Conservation (phyloP, 2,888 invertebrate genomes). For the Agapostemon virescens region DNA sequence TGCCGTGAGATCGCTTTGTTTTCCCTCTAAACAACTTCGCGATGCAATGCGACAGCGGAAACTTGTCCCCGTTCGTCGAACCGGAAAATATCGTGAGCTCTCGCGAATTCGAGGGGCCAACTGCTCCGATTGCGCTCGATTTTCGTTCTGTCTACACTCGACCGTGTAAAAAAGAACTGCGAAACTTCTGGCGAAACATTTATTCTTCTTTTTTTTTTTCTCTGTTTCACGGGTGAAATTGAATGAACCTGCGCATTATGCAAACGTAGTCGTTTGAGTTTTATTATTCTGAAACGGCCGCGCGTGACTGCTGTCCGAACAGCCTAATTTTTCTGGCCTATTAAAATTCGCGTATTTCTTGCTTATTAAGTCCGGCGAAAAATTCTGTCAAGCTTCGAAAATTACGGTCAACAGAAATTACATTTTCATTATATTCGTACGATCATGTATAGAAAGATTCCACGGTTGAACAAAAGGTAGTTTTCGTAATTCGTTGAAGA, state of each 20-base stretch:
- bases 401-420: background rate
- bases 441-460: no score
- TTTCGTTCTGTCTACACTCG: background rate
- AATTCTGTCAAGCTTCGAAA: background rate
- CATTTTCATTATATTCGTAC: background rate
- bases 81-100: slow-evolving; percentile 24
- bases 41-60: slow-evolving; percentile 22
- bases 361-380: background rate
- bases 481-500: no score
- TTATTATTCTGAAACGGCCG: background rate
- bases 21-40: slow-evolving; percentile 56
- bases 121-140: background rate
- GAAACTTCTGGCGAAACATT: background rate
- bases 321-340: background rate
- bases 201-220: background rate
- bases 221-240: background rate
- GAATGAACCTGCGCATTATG: background rate
- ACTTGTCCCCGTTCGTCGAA: slow-evolving; percentile 8
- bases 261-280: background rate
- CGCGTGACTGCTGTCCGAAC: background rate
- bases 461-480: no score
- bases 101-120: background rate
- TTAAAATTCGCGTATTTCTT: background rate
- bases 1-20: slow-evolving; percentile 66
- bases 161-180: background rate